Base-by-base conservation (phyloP, 2,888 invertebrate species). In the Tachina lurida region DNA sequence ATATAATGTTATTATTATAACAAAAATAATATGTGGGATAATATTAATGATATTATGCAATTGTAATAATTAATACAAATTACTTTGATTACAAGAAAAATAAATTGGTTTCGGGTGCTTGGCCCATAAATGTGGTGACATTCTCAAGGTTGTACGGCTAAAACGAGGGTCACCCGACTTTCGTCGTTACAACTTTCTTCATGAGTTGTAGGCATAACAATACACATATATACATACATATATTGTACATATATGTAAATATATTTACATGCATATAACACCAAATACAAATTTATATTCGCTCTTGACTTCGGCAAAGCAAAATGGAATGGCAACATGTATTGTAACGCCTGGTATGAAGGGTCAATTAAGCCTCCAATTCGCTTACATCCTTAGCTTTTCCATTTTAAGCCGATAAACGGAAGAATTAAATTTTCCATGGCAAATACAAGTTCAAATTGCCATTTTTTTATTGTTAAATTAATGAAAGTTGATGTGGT, bases 301-400 rank as follows among this genome's bases (percentile, higher is more conserved):
- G 4, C 13, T 41, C 41, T 41, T 7, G 22, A 10, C 22, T 45
- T 58, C 12, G 10, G 0, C 10, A 45, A 60, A 65, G 65, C 2
- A 2, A 56, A 47, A 41, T 47, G 39, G 8, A 31, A n/a, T 1
- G 49, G 45, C 54, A 45, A 68, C 10, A 52, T 12, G 56, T 39
- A 63, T 41, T 22, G n/a, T 45, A 60, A 67, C 17, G 15, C 68
- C 45, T 65, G 76, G 19, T 12, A 67, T 45, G 73, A 60, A 60
- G 58, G 31, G 41, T 43, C 47, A 54, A 15, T 52, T 19, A 49
- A 71, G 49, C 47, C 43, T 43, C 7, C 31, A 22, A 45, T 31
- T 17, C 10, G 10, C 52, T 12, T 5, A 45, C 43, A 54, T 67
- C n/a, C 10, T 13, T 10, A 60, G 12, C 13, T 71, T 13, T 31